Conservation (phyloP, 2,888 invertebrate species). For the Ormyrus labotus region DNA sequence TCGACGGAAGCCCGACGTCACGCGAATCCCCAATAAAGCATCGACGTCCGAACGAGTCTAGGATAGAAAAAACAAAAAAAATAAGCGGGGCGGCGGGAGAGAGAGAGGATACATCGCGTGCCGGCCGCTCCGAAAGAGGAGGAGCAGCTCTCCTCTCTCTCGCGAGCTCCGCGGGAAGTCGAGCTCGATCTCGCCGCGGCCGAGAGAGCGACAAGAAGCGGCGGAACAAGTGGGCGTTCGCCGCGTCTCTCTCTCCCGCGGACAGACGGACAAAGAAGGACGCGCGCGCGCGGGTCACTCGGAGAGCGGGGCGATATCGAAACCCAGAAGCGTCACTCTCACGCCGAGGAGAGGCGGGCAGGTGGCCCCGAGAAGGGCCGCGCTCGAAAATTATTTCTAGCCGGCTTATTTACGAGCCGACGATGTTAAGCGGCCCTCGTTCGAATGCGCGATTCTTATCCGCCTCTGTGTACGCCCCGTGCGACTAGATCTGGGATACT, state of each 20-base stretch:
- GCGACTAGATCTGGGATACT: too few species aligned
- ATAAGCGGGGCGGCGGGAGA: neutral
- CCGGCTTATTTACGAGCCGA: too few species aligned
- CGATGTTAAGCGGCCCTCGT: too few species aligned
- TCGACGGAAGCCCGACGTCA: slow-evolving; percentile 15
- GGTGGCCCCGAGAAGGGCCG: neutral
- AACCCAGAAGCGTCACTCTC: slow-evolving; percentile 22
- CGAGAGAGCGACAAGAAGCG: neutral
- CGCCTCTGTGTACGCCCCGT: too few species aligned
- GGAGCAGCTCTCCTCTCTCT: neutral
- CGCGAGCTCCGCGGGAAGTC: too few species aligned
- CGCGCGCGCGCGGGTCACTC: neutral
- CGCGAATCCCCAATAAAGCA: neutral
- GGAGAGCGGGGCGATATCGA: neutral
- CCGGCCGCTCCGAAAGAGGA: neutral
- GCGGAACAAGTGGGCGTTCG: neutral
- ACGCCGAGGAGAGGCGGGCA: neutral
- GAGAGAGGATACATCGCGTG: neutral
- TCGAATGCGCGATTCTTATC: too few species aligned
- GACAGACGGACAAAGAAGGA: neutral
- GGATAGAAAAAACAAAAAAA: neutral
- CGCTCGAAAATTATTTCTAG: too few species aligned
- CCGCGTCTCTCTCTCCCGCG: neutral
- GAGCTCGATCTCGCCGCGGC: too few species aligned
- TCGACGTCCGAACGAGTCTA: neutral